phyloP scores from a whole-genome alignment of 2,113 vertebrate species.

The Pontoporia blainvillei region DNA sequence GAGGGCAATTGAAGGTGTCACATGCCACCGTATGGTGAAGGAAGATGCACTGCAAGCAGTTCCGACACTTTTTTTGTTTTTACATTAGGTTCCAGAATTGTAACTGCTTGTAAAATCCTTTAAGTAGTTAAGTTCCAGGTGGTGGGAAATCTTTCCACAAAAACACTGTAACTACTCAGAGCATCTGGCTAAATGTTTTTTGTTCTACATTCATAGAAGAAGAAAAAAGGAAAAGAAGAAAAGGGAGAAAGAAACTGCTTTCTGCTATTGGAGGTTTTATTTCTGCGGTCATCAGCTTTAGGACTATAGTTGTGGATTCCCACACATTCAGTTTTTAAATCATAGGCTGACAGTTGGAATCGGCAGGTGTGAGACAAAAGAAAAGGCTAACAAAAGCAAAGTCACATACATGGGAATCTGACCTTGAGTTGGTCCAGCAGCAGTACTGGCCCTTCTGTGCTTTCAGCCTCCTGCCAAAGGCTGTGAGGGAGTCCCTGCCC shows the following conservation, averaged over 20 bases:
- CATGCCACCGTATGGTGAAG: slow-evolving; percentile 14
- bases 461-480: not conserved
- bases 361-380: not conserved
- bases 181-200: slow-evolving; percentile 42
- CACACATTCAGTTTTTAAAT: not conserved
- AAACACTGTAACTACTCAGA: slow-evolving; percentile 51
- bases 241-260: not conserved
- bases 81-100: slow-evolving; percentile 44
- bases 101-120: slow-evolving; percentile 42
- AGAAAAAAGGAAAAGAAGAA: not conserved
- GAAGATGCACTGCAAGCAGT: not conserved
- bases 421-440: not conserved
- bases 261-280: slow-evolving; percentile 37
- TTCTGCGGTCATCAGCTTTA: slow-evolving; percentile 1
- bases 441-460: not conserved
- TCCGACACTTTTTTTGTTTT: slow-evolving; percentile 41
- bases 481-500: not conserved
- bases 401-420: not conserved
- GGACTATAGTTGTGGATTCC: not conserved
- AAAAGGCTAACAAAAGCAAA: not conserved
- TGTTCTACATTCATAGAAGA: not conserved
- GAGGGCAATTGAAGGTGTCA: slow-evolving; percentile 21
- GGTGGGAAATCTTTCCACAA: slow-evolving; percentile 39
- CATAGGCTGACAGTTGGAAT: not conserved
- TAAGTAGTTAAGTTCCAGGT: slow-evolving; percentile 58